Evolutionary conservation across 2,797 vertebrate species (phyloP).

Genomic region (Mallotus villosus): DNA sequence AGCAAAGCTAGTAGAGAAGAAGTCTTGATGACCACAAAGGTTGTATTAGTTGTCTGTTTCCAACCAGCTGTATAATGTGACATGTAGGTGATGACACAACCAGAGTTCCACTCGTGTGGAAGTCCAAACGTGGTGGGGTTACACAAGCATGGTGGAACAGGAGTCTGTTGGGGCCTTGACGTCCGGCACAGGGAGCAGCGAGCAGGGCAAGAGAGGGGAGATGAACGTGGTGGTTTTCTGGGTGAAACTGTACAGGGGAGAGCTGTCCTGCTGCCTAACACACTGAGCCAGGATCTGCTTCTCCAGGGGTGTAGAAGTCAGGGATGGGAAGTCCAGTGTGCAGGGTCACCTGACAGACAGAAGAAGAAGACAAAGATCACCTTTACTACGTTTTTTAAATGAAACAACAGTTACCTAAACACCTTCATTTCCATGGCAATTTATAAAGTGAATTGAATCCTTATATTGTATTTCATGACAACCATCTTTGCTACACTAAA

Average conservation of each 20-base stretch:
- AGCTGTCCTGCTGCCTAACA: slow-evolving; percentile 58
- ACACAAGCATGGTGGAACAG: neutral
- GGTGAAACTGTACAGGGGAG: neutral
- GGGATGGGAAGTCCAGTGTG: slow-evolving; percentile 94
- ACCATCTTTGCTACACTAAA: too few relatives aligned
- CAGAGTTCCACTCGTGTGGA: slow-evolving; percentile 5
- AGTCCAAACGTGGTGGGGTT: slow-evolving; percentile 26
- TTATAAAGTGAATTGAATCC: too few relatives aligned
- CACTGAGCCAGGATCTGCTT: slow-evolving; percentile 73
- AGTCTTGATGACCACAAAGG: neutral
- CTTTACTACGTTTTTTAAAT: neutral
- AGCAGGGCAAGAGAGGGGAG: neutral
- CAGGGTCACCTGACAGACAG: slow-evolving; percentile 83
- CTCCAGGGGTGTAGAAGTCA: slow-evolving; percentile 87
- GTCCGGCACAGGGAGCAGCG: too few relatives aligned
- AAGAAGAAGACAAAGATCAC: slow-evolving; percentile 10
- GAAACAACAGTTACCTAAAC: too few relatives aligned
- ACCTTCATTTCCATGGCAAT: too few relatives aligned
- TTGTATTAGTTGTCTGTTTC: neutral
- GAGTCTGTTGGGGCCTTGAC: neutral
- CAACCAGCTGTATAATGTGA: neutral
- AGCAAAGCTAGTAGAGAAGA: neutral
- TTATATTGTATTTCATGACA: too few relatives aligned
- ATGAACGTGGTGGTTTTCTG: neutral
- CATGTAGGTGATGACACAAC: neutral